Conservation (phyloP, 2,888 invertebrate species). For the Hypomecis atomaria region DNA sequence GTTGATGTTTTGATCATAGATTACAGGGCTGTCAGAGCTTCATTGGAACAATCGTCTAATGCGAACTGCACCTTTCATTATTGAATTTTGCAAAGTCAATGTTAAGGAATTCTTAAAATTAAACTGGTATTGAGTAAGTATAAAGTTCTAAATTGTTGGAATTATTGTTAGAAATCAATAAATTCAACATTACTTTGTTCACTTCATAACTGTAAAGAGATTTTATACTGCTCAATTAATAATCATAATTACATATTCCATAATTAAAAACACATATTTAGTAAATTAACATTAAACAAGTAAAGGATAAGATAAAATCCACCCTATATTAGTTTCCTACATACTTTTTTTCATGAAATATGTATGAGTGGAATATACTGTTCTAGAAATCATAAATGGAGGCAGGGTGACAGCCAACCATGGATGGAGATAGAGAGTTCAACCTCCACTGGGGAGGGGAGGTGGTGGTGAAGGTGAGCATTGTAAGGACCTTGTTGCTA, state of each 20-base stretch:
- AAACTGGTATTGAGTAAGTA: too few species aligned
- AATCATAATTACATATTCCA: too few species aligned
- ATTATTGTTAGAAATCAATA: too few species aligned
- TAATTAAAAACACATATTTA: too few species aligned
- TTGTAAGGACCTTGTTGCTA: constrained; percentile 12
- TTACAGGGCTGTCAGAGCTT: constrained; percentile 46
- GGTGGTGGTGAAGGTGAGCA: constrained; percentile 70
- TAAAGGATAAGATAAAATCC: too few species aligned
- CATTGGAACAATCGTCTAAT: constrained; percentile 19
- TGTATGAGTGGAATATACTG: constrained; percentile 11
- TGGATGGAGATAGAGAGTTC: constrained; percentile 73
- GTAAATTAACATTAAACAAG: too few species aligned
- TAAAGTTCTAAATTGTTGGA: too few species aligned
- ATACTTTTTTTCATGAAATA: background rate
- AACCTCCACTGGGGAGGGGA: constrained; percentile 79
- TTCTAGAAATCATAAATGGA: constrained; percentile 49
- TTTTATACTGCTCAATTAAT: too few species aligned
- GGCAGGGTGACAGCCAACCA: constrained; percentile 49
- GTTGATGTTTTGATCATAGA: constrained; percentile 81
- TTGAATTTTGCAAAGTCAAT: background rate
- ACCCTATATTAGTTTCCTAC: too few species aligned
- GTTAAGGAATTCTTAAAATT: background rate
- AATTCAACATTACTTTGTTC: too few species aligned
- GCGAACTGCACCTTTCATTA: background rate
- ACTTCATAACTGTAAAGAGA: too few species aligned